A percentile compares a stretch with the other conserved stretches of the same genome.
Evolutionary conservation across 1,140 invertebrate genomes (phyloP).

Genomic region (Zaprionus africanus): DNA sequence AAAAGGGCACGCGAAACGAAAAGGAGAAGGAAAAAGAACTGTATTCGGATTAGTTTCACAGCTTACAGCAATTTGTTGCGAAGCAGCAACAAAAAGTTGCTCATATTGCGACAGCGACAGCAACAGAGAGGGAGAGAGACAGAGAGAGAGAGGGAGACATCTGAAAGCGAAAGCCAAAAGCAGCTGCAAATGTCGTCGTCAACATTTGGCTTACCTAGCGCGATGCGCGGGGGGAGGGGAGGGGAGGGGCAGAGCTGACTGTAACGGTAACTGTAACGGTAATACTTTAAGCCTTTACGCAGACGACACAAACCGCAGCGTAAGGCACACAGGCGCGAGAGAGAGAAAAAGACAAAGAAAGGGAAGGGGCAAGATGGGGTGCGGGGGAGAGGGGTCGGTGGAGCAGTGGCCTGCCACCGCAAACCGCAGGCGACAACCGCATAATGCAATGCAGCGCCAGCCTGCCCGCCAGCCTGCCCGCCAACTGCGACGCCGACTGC

Average conservation of each 20-base stretch:
- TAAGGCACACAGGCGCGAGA: background rate
- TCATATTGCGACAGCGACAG: conserved; percentile 13
- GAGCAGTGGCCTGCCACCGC: conserved; percentile 14
- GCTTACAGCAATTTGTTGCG: conserved; percentile 80
- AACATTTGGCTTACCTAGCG: conserved; percentile 75
- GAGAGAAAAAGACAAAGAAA: background rate
- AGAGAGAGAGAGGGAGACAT: background rate
- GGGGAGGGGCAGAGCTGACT: conserved; percentile 20
- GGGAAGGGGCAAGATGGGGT: background rate
- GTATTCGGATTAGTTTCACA: conserved; percentile 75
- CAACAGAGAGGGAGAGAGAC: conserved; percentile 33
- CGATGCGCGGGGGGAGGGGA: background rate
- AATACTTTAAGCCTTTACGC: conserved; percentile 81
- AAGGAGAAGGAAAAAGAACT: conserved; percentile 38
- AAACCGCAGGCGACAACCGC: conserved; percentile 72
- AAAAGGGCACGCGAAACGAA: background rate
- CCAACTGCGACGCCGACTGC: conserved; percentile 26
- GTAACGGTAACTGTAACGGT: conserved; percentile 66
- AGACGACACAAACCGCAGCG: conserved; percentile 69
- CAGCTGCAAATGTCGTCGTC: conserved; percentile 75
- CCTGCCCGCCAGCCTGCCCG: conserved; percentile 16
- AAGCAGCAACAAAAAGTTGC: conserved; percentile 45
- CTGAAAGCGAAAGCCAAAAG: conserved; percentile 61
- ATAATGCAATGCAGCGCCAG: conserved; percentile 66
- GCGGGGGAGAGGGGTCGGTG: background rate